Percentiles rank a stretch among this genome's conserved stretches.
Evolutionary conservation across 2,797 vertebrate species (phyloP).

Genomic region (Crypturellus tataupa): DNA sequence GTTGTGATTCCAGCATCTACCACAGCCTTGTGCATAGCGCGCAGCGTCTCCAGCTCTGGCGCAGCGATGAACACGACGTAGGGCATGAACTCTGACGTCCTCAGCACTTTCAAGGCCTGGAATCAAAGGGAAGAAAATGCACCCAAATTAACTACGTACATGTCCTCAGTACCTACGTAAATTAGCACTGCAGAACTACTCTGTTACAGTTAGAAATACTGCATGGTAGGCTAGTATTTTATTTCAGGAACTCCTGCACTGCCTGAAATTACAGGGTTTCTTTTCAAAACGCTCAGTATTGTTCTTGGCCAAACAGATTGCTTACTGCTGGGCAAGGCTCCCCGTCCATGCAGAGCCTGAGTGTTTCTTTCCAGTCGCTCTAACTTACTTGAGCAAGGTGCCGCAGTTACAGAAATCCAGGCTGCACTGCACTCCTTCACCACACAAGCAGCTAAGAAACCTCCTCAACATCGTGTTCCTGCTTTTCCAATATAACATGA

Average conservation of each 20-base stretch:
- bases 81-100: constrained; percentile 98
- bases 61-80: constrained; percentile 98
- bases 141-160: background rate
- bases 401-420: background rate
- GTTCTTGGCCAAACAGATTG: background rate
- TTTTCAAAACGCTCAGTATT: background rate
- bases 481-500: background rate
- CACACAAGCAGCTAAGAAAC: background rate
- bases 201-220: background rate
- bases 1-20: constrained; percentile 96
- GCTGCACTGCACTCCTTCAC: background rate
- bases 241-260: background rate
- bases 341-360: background rate
- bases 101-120: constrained; percentile 95
- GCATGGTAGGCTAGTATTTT: background rate
- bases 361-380: background rate
- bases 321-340: background rate
- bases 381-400: background rate
- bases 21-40: constrained; percentile 98
- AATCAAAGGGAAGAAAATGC: constrained; percentile 16
- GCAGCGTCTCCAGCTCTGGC: constrained; percentile 93
- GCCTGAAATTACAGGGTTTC: background rate
- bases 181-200: background rate
- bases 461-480: background rate
- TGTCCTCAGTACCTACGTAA: background rate